These are phyloP conservation scores for Nudaria mundana DNA, from an alignment of 2,888 invertebrate genomes.

Conservation along the genomic window DNA sequence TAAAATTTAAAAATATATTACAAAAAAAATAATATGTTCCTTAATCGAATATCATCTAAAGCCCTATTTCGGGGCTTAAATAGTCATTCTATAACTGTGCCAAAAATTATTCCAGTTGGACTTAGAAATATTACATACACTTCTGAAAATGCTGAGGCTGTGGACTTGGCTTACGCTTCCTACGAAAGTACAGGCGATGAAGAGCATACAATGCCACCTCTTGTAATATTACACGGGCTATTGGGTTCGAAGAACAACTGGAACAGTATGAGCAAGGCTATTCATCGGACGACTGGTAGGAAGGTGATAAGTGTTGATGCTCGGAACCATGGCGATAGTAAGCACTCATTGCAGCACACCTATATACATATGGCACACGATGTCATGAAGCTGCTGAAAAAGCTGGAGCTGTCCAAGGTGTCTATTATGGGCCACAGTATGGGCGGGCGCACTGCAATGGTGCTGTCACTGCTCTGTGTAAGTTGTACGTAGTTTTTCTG, in stretches of 20 bases:
- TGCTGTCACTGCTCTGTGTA: conserved; percentile 85
- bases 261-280: conserved; percentile 90
- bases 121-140: conserved; percentile 40
- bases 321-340: conserved; percentile 97
- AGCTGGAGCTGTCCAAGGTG: conserved; percentile 83
- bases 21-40: conserved; percentile 42
- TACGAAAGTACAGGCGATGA: conserved; percentile 79
- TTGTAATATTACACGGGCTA: conserved; percentile 93
- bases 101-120: conserved; percentile 25
- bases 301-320: conserved; percentile 93
- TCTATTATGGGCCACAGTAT: conserved; percentile 95
- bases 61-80: conserved; percentile 32
- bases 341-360: conserved; percentile 87
- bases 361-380: conserved; percentile 88
- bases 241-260: conserved; percentile 97
- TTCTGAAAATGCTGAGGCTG: conserved; percentile 67
- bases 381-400: conserved; percentile 82
- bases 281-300: conserved; percentile 84
- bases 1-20: conserved; percentile 27
- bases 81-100: conserved; percentile 33
- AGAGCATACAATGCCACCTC: conserved; percentile 73
- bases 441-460: conserved; percentile 97
- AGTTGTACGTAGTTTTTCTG: conserved; percentile 56
- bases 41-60: conserved; percentile 40
- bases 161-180: conserved; percentile 85